Base-by-base conservation (phyloP, 2,113 vertebrate genomes). In the Prunella fulvescens region DNA sequence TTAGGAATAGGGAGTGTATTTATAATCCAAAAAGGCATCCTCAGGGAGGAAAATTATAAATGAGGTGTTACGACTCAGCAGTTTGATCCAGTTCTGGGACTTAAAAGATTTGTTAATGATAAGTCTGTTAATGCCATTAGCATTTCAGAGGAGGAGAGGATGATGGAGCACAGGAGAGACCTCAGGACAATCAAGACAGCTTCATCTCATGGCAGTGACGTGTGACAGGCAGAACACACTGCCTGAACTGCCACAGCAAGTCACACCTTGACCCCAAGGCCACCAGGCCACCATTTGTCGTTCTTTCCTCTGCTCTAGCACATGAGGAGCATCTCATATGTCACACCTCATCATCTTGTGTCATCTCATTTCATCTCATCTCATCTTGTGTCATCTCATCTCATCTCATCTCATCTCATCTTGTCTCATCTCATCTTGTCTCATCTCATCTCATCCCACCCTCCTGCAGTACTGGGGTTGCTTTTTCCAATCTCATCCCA, bases 21-120 rank as follows among this genome's bases (percentile, higher is more conserved):
- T 70, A 48, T 31, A 48, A 39, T 33, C 90, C n/a, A 31, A 19
- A 19, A 61, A 66, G 58, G 76, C 67, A 13, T 88, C 90, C 88
- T 86, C 2, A 0, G 89, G 74, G 76, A 77, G 1, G 1, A n/a
- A 28, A 37, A 50, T 50, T 50, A 66, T 42, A 74, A 90, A 86
- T 13, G 80, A 86, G 88, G 39, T 81, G 92, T 44, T 83, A 77
- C 33, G 0, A 62, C 67, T 90, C 90, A 81, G 88, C 79, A 57
- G 67, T 47, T 94, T 70, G 80, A 93, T 62, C 47, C 79, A 70
- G 88, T 81, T 92, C 90, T 86, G 82, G 62, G 73, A 77, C 42
- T 54, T 53, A 44, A 84, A 70, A 81, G 79, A 90, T 90, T 86
- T 81, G 74, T 88, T 93, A 73, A 69, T 83, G 88, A 93, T 94